Base-by-base conservation (phyloP, 2,888 invertebrate genomes). In the Cantharis rustica region DNA sequence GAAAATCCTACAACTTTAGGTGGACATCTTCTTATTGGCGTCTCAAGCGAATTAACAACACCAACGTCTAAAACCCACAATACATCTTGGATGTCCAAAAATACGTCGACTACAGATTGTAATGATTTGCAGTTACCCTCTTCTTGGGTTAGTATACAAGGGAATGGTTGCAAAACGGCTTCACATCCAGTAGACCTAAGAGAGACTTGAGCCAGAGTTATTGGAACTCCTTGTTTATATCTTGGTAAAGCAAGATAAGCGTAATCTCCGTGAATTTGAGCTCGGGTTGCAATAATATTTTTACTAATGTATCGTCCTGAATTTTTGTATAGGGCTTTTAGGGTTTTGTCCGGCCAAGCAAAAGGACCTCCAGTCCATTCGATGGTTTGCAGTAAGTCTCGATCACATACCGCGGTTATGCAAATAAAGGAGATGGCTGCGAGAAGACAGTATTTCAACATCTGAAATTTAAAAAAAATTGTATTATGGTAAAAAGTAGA, bases 31-130 rank as follows among this genome's bases (percentile, higher is more conserved):
- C 92, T 90, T 5, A 91, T 88, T 0, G 94, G 93, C 0, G 90
- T 88, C 76, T 92, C 91, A 74, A 94, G 83, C 0, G 93, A 92
- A 80, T 94, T 93, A 0, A 93, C 90, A 66, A 94, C 90, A 13
- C 95, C 95, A 11, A 90, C 90, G 84, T 95, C 95, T 78, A 95
- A 87, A 0, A 92, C 90, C 95, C 95, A 95, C 10, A 95, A 88
- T 78, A 93, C 91, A 68, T 92, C 92, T 85, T 93, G 90, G 7
- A 85, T 80, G 80, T 93, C 93, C 23, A 91, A 85, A 84, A 90
- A 88, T 71, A 94, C 86, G 83, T 95, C 95, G 0, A 95, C 91
- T 1, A 92, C 94, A 72, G 92, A 94, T 83, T 95, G 94, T 16
- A 95, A 87, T 0, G 91, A 91, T 31, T 90, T 88, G 83, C 91